Evolutionary conservation across 2,797 vertebrate genomes (phyloP), one percentile per base, ranked within the genome.

Genomic region (Bucorvus abyssinicus): DNA sequence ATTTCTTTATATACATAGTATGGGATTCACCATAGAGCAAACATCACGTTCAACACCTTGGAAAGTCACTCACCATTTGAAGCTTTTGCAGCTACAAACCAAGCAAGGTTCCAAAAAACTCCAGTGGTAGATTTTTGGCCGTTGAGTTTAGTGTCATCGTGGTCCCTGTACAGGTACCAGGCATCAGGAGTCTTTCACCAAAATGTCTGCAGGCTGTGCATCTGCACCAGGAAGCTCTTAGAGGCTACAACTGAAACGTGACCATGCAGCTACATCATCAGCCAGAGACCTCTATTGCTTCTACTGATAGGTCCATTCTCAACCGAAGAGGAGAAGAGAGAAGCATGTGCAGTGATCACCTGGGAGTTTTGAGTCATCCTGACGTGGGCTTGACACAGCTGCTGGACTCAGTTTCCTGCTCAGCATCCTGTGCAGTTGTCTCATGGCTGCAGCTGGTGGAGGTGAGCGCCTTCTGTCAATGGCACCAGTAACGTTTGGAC

Each of bases 311-410:
- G 77, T 49, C 36, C 8, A 4, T 60, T 45, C 52, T 78, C 1
- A 0, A 44, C 36, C 7, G 17, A 64, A 78, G 50, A 57, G 42
- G 21, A 69, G 52, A 60, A 34, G 27, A 42, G 42, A 32, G 45
- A 49, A 49, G 34, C 1, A 1, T 1, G 1, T 2, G 2, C 24
- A 63, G 55, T 0, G 2, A 34, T 87, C 77, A 89, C 77, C 82
- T 89, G 73, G 36, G 77, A 16, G 40, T 56, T 78, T 21, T 78
- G 71, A 78, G 18, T 74, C 67, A 60, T 19, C 52, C 50, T 40
- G 68, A 23, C 20, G 9, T 7, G 32, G 38, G 78, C 30, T 69
- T 59, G 50, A 60, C 23, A n/a, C 86, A 83, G 61, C 56, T 78
- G 3, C 32, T 50, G 6, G 1, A 20, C 22, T 55, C 49, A 5